Conservation (phyloP, 2,113 vertebrate species). For the Eptesicus fuscus region DNA sequence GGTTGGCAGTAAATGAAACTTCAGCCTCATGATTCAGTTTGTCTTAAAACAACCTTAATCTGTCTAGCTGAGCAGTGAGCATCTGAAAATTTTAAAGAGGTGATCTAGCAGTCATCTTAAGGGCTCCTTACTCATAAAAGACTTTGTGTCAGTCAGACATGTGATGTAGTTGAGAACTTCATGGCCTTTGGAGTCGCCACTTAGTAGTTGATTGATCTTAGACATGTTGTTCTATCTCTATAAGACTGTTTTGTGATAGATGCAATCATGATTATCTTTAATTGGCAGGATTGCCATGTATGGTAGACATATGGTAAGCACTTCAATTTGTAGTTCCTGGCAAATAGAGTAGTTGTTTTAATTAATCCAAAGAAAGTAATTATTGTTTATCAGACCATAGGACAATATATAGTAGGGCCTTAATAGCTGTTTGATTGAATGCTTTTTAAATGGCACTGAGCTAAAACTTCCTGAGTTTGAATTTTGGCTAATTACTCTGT, state of each 20-base stretch:
- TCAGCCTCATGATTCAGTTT: conserved; percentile 59
- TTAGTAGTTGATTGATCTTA: conserved; percentile 24
- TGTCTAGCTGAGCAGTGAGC: conserved; percentile 5
- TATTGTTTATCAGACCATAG: neutral
- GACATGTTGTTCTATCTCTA: neutral
- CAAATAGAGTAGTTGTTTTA: conserved; percentile 34
- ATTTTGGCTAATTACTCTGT: conserved; percentile 2
- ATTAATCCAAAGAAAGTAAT: conserved; percentile 29
- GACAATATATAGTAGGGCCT: neutral
- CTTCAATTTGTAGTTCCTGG: neutral
- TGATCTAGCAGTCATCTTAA: neutral
- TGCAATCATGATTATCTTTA: neutral
- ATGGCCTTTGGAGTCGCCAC: neutral
- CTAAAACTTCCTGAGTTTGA: conserved; percentile 24
- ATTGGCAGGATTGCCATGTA: neutral
- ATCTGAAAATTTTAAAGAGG: conserved; percentile 3
- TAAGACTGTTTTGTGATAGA: neutral
- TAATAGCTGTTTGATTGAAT: conserved; percentile 15
- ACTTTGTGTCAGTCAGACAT: neutral
- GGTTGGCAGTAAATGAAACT: conserved; percentile 71
- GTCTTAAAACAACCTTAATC: conserved; percentile 50
- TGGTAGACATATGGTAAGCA: neutral
- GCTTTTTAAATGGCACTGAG: neutral
- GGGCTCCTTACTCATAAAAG: neutral
- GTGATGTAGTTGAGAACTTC: neutral